These are phyloP conservation scores for Sebastes schlegelii DNA, from an alignment of 2,113 vertebrate species.

Conservation along the genomic window DNA sequence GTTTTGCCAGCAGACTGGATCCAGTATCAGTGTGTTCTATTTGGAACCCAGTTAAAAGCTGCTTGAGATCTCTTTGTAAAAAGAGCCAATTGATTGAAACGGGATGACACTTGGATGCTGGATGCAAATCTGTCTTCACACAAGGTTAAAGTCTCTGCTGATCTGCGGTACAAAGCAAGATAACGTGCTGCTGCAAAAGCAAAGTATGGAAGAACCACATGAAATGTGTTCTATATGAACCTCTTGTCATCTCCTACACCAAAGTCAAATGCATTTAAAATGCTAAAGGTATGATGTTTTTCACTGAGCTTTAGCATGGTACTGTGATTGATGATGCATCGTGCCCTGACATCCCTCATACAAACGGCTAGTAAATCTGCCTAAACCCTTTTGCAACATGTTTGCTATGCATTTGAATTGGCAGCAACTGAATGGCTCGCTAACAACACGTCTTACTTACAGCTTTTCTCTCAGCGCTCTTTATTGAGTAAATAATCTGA, in stretches of 20 bases:
- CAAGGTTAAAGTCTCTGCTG: constrained; percentile 70
- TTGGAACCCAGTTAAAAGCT: constrained; percentile 75
- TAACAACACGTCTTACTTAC: constrained; percentile 19
- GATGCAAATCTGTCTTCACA: constrained; percentile 51
- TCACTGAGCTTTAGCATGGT: constrained; percentile 24
- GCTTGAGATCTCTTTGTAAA: constrained; percentile 63
- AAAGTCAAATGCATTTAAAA: constrained; percentile 42
- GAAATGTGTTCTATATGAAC: constrained; percentile 5
- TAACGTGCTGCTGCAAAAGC: constrained; percentile 15
- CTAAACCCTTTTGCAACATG: constrained; percentile 28
- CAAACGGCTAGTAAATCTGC: constrained; percentile 62
- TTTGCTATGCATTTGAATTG: constrained; percentile 45
- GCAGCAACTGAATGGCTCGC: constrained; percentile 6
- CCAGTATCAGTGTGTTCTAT: constrained; percentile 68
- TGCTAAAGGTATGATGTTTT: constrained; percentile 35
- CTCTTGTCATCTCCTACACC: constrained; percentile 11
- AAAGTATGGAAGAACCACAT: background rate
- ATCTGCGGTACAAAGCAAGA: constrained; percentile 26
- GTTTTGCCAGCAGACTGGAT: constrained; percentile 67
- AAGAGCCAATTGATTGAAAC: constrained; percentile 78
- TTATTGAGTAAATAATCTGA: constrained; percentile 25
- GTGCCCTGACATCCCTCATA: constrained; percentile 38
- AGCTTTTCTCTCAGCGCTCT: background rate
- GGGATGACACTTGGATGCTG: constrained; percentile 64
- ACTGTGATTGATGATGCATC: constrained; percentile 63